Percentiles rank a stretch among this genome's conserved stretches.
These are phyloP conservation scores for Dasysyrphus tricinctus DNA, from an alignment of 2,888 invertebrate genomes.

Conservation along the genomic window DNA sequence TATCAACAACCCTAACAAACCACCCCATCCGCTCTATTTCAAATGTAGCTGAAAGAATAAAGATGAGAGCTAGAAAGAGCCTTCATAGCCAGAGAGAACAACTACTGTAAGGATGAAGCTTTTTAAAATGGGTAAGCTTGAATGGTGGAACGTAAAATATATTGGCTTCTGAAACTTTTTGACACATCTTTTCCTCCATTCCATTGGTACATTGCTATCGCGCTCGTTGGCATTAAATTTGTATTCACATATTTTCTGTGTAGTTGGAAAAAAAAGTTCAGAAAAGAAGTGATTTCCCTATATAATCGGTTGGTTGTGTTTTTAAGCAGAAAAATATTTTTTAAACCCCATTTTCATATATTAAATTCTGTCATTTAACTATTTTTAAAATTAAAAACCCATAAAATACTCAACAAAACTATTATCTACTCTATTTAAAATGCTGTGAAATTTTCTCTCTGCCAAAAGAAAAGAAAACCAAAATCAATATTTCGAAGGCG, in stretches of 20 bases:
- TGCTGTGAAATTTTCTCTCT: slow-evolving; percentile 51
- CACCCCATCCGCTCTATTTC: slow-evolving; percentile 12
- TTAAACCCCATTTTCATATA: neutral
- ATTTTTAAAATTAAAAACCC: neutral
- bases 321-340: slow-evolving; percentile 2
- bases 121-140: slow-evolving; percentile 19
- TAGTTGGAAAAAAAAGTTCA: slow-evolving; percentile 35
- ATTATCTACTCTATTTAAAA: slow-evolving; percentile 6
- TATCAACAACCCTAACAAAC: slow-evolving; percentile 5
- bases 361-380: neutral
- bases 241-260: slow-evolving; percentile 65
- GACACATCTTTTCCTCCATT: slow-evolving; percentile 46
- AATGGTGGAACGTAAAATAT: slow-evolving; percentile 40
- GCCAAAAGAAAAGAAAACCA: slow-evolving; percentile 48
- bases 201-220: slow-evolving; percentile 64
- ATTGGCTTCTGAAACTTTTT: slow-evolving; percentile 24
- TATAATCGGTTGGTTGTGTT: slow-evolving; percentile 30
- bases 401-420: neutral
- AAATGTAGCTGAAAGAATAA: neutral
- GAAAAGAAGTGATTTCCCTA: slow-evolving; percentile 19
- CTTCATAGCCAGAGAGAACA: neutral
- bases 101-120: slow-evolving; percentile 14
- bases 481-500: slow-evolving; percentile 71
- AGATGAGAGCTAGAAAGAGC: neutral
- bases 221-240: slow-evolving; percentile 58